Conservation (phyloP, 2,888 invertebrate genomes). For the Tetramorium bicarinatum region DNA sequence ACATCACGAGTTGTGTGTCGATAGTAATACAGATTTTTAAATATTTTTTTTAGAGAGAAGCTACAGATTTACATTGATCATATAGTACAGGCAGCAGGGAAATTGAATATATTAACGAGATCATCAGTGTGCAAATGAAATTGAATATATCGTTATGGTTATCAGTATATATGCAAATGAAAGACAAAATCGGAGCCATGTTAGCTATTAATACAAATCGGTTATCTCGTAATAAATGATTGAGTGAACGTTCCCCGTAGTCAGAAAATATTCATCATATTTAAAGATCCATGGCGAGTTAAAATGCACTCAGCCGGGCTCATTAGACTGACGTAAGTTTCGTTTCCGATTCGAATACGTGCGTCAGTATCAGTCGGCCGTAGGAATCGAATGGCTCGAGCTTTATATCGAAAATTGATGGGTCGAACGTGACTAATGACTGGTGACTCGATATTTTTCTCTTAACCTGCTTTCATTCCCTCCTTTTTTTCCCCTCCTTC, state of each 20-base stretch:
- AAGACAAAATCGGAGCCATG: background rate
- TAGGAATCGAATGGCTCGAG: slow-evolving; percentile 8
- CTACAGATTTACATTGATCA: background rate
- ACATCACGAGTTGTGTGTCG: background rate
- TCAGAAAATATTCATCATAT: background rate
- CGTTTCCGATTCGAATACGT: slow-evolving; percentile 4
- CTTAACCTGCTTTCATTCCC: background rate
- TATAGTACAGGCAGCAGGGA: background rate
- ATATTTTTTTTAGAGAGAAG: background rate
- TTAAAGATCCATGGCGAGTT: slow-evolving; percentile 1
- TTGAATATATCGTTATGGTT: background rate
- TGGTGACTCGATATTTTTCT: slow-evolving; percentile 54
- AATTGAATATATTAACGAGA: background rate
- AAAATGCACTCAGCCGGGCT: background rate
- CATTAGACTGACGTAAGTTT: background rate
- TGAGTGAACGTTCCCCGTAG: background rate
- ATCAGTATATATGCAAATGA: slow-evolving; percentile 18
- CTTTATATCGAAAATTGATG: slow-evolving; percentile 64
- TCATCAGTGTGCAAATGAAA: slow-evolving; percentile 12
- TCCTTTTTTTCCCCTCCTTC: background rate
- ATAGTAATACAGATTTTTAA: background rate
- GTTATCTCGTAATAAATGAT: slow-evolving; percentile 8
- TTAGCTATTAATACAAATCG: slow-evolving; percentile 6
- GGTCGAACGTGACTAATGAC: slow-evolving; percentile 70
- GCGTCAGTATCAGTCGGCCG: background rate